Conservation (phyloP, 2,113 vertebrate genomes). For the Dicerorhinus sumatrensis region DNA sequence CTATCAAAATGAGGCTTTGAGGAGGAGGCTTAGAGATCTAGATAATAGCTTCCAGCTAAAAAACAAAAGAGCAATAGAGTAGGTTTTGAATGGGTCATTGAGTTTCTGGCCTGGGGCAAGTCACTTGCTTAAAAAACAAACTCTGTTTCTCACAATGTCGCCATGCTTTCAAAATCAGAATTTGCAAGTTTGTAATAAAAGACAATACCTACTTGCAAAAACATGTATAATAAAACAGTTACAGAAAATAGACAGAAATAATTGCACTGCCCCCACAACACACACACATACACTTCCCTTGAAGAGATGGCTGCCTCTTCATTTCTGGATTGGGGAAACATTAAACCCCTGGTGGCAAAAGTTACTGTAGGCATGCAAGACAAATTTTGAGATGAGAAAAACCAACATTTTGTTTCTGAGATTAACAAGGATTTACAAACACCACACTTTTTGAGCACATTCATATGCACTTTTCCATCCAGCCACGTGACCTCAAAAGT, state of each 20-base stretch:
- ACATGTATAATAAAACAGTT: not conserved
- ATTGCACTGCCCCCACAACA: not conserved
- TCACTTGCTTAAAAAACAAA: not conserved
- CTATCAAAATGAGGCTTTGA: not conserved
- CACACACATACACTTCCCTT: not conserved
- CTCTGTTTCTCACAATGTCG: not conserved
- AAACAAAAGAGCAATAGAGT: not conserved
- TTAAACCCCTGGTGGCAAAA: not conserved
- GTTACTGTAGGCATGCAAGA: not conserved
- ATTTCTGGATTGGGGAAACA: not conserved
- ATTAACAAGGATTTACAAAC: constrained; percentile 24
- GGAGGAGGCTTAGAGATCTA: not conserved
- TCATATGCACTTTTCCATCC: not conserved
- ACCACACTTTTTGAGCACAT: not conserved
- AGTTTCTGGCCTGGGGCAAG: constrained; percentile 9
- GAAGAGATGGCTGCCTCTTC: not conserved
- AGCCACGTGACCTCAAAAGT: not conserved
- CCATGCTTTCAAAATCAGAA: not conserved
- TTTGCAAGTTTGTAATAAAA: not conserved
- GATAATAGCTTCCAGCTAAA: constrained; percentile 6
- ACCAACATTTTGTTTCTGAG: not conserved
- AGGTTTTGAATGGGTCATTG: not conserved
- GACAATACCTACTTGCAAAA: not conserved
- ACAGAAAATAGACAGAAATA: not conserved
- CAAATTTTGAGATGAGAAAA: not conserved